These are phyloP conservation scores for Agrochola litura DNA, from an alignment of 2,888 invertebrate genomes.

Conservation along the genomic window DNA sequence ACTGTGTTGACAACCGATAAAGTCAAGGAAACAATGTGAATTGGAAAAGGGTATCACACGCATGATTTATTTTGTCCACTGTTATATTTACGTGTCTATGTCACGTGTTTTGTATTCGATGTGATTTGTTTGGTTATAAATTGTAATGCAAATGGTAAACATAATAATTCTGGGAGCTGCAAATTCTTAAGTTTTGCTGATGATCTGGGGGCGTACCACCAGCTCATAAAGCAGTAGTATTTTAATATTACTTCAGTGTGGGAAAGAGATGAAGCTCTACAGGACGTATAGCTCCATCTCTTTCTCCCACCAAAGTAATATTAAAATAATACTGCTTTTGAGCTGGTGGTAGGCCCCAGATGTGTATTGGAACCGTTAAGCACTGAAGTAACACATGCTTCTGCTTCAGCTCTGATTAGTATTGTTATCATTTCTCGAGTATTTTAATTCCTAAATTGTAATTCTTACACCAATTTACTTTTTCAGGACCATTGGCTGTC, in stretches of 20 bases:
- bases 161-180: not conserved
- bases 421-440: not conserved
- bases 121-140: not conserved
- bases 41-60: conserved; percentile 57
- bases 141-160: not conserved
- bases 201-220: not conserved
- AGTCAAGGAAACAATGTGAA: conserved; percentile 66
- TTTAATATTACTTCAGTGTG: too few relatives aligned
- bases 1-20: conserved; percentile 69
- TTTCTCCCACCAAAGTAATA: too few relatives aligned
- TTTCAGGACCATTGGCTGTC: conserved; percentile 95
- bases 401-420: not conserved
- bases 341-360: not conserved
- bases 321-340: too few relatives aligned
- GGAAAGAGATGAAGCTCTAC: too few relatives aligned
- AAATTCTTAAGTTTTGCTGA: not conserved
- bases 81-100: conserved; percentile 46
- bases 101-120: conserved; percentile 29
- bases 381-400: not conserved
- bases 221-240: too few relatives aligned
- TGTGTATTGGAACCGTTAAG: not conserved
- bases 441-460: not conserved
- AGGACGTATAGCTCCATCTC: too few relatives aligned
- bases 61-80: conserved; percentile 47
- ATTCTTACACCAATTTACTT: not conserved